Percentiles rank a stretch among this genome's conserved stretches.
phyloP scores from a whole-genome alignment of 2,888 invertebrate species.

The Zygogramma bicolorata region DNA sequence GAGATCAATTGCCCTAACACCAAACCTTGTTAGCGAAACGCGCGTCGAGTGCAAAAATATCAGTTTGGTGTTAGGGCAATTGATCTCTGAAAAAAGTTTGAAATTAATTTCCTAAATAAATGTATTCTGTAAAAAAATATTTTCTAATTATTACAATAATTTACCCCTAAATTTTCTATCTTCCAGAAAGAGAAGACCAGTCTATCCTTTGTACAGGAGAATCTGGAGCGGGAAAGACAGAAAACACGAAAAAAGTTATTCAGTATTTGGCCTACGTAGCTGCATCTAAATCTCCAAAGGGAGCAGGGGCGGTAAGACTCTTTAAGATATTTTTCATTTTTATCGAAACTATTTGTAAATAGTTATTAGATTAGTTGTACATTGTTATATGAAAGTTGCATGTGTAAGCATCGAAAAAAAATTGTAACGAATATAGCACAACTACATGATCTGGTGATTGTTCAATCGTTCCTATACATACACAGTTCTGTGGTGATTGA shows the following conservation, averaged over 20 bases:
- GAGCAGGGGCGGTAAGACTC: slow-evolving; percentile 84
- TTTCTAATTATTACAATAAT: no score
- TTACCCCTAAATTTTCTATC: no score
- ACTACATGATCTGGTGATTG: neutral
- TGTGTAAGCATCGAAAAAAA: neutral
- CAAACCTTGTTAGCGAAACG: no score
- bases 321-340: neutral
- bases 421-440: neutral
- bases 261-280: slow-evolving; percentile 99
- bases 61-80: no score
- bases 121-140: no score
- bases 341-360: no score
- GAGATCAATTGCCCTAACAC: no score
- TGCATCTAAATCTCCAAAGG: slow-evolving; percentile 95
- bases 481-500: slow-evolving; percentile 42
- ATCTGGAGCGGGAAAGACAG: slow-evolving; percentile 99
- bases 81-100: no score
- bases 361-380: neutral
- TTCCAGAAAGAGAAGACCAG: slow-evolving; percentile 98
- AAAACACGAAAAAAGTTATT: slow-evolving; percentile 99
- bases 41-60: no score
- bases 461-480: neutral
- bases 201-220: slow-evolving; percentile 99
- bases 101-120: no score
- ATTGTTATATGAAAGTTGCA: neutral